Conservation (phyloP, 2,797 vertebrate species). For the Stomatorhinus walkeri region DNA sequence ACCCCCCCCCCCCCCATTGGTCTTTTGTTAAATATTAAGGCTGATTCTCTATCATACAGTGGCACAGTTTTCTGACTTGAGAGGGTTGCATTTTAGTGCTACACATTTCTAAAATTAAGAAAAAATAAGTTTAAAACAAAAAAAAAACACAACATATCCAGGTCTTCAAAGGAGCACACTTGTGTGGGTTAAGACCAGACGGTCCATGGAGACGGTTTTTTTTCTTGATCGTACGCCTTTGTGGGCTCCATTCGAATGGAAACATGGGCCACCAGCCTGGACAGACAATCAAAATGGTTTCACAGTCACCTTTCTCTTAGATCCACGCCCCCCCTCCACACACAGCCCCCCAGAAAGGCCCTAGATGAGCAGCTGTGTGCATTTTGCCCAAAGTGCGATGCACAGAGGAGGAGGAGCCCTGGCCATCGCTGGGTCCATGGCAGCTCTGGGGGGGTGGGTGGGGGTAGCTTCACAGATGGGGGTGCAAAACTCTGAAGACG, state of each 20-base stretch:
- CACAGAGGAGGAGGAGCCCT: neutral
- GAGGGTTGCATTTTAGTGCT: conserved; percentile 59
- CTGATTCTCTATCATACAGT: conserved; percentile 78
- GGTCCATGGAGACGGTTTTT: conserved; percentile 44
- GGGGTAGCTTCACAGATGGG: neutral
- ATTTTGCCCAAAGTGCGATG: neutral
- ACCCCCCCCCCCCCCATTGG: conserved; percentile 48
- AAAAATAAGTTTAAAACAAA: neutral
- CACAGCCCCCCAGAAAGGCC: neutral
- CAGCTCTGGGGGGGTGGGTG: neutral
- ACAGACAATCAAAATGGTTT: conserved; percentile 9
- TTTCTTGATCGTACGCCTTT: conserved; percentile 47
- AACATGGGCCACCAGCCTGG: neutral
- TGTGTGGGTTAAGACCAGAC: conserved; percentile 28
- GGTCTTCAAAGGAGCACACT: conserved; percentile 19
- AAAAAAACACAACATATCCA: neutral
- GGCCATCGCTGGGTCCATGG: neutral
- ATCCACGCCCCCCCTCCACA: neutral
- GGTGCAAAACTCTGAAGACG: neutral
- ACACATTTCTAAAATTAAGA: conserved; percentile 42
- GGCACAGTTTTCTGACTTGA: conserved; percentile 73
- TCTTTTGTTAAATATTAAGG: conserved; percentile 73
- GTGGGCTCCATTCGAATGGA: conserved; percentile 18
- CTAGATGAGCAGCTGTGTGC: neutral
- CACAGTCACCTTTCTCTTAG: neutral